A percentile compares a stretch with the other conserved stretches of the same genome.
phyloP scores from a whole-genome alignment of 1,140 invertebrate species.

The Dolichoris vasculosae region DNA sequence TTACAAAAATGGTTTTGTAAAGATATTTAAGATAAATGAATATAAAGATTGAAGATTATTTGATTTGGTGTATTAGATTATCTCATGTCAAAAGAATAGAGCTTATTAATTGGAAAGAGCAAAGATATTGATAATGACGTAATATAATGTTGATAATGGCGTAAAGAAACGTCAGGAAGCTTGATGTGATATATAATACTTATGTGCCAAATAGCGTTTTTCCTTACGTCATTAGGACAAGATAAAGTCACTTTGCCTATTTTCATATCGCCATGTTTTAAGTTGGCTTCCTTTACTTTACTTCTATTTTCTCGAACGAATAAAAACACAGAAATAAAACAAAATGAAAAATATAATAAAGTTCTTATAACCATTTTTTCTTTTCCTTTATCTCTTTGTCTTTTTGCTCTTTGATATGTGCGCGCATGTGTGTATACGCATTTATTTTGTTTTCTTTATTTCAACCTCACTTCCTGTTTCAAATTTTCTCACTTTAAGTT shows the following conservation, averaged over 20 bases:
- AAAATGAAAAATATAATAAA: background rate
- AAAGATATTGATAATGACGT: conserved; percentile 1
- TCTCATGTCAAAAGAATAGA: background rate
- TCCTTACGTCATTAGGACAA: conserved; percentile 57
- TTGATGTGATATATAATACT: conserved; percentile 69
- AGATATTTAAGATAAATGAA: conserved; percentile 1
- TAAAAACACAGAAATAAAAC: conserved; percentile 2
- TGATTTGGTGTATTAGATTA: background rate
- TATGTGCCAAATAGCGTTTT: conserved; percentile 73
- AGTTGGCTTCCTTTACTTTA: conserved; percentile 58
- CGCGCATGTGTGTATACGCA: background rate
- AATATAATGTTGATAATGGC: conserved; percentile 14
- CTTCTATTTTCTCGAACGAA: conserved; percentile 45
- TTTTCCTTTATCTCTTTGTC: background rate
- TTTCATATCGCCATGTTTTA: conserved; percentile 60
- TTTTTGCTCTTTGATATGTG: background rate
- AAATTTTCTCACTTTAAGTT: conserved; percentile 21
- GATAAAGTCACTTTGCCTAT: conserved; percentile 41
- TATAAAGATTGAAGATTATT: conserved; percentile 13
- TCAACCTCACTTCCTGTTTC: background rate
- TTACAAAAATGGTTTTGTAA: conserved; percentile 1
- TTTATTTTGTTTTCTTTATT: background rate
- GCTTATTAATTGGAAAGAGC: conserved; percentile 14
- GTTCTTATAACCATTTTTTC: background rate
- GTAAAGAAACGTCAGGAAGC: conserved; percentile 56